Conservation (phyloP, 2,888 invertebrate species). For the Acrobasis suavella region DNA sequence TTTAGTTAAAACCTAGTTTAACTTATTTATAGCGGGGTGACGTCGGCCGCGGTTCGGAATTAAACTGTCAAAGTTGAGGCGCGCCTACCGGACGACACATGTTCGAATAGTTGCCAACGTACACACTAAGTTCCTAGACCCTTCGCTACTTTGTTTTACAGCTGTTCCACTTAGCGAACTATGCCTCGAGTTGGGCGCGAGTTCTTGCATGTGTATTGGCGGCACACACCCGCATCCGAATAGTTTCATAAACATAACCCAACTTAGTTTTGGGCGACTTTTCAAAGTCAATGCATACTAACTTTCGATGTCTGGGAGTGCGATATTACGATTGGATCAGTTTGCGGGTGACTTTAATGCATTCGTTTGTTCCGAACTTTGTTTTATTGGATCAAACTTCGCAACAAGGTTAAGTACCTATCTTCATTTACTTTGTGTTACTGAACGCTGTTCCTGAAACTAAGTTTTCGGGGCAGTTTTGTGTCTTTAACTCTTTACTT, state of each 20-base stretch:
- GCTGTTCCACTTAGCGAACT: slow-evolving; percentile 82
- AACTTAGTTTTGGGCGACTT: slow-evolving; percentile 83
- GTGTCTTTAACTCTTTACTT: slow-evolving; percentile 25
- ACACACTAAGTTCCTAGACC: slow-evolving; percentile 81
- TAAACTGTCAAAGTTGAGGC: slow-evolving; percentile 70
- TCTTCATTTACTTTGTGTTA: slow-evolving; percentile 58
- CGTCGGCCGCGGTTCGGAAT: slow-evolving; percentile 44
- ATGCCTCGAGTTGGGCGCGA: slow-evolving; percentile 81
- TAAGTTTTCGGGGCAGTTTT: slow-evolving; percentile 41
- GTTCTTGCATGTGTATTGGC: slow-evolving; percentile 81
- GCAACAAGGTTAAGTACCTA: slow-evolving; percentile 68
- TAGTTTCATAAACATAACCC: slow-evolving; percentile 83
- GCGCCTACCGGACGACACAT: slow-evolving; percentile 58
- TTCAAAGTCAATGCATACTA: slow-evolving; percentile 83
- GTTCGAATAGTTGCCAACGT: slow-evolving; percentile 69
- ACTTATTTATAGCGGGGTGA: slow-evolving; percentile 75
- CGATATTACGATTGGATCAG: slow-evolving; percentile 81
- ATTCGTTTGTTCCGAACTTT: slow-evolving; percentile 80
- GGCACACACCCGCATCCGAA: slow-evolving; percentile 79
- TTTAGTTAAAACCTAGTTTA: slow-evolving; percentile 79
- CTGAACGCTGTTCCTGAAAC: slow-evolving; percentile 42
- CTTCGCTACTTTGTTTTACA: slow-evolving; percentile 82
- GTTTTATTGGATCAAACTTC: slow-evolving; percentile 76
- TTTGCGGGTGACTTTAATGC: slow-evolving; percentile 78
- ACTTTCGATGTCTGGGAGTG: slow-evolving; percentile 80